phyloP scores from a whole-genome alignment of 1,140 invertebrate genomes.

The Macrobrachium nipponense region DNA sequence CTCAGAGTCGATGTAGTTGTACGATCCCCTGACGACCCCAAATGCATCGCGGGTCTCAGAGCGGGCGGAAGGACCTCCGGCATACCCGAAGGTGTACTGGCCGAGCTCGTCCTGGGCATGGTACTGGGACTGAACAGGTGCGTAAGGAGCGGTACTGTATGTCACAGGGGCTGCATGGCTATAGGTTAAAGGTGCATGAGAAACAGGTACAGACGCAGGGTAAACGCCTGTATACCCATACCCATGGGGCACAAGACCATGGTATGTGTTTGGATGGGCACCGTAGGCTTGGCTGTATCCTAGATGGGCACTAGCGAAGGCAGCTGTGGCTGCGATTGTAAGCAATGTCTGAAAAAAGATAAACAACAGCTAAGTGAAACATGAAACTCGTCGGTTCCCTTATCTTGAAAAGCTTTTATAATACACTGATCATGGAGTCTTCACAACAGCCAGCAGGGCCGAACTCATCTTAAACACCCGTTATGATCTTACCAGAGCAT shows the following conservation, averaged over 20 bases:
- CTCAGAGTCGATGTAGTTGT: constrained; percentile 68
- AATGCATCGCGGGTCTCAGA: constrained; percentile 48
- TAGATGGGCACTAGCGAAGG: constrained; percentile 16
- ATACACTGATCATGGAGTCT: no score
- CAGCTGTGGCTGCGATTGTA: constrained; percentile 17
- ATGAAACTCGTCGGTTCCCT: no score
- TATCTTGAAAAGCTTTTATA: no score
- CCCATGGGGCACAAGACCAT: background rate
- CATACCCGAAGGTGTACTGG: constrained; percentile 48
- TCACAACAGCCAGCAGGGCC: no score
- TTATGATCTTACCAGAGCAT: no score
- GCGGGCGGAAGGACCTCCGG: constrained; percentile 19
- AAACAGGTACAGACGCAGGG: background rate
- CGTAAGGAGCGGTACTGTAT: background rate
- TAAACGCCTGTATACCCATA: background rate
- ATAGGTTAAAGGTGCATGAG: background rate
- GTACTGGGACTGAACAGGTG: constrained; percentile 37
- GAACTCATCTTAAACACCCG: no score
- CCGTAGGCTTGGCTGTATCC: constrained; percentile 21
- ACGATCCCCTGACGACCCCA: constrained; percentile 62
- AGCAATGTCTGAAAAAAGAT: constrained; percentile 30
- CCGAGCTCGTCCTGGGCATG: constrained; percentile 49
- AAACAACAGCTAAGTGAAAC: no score
- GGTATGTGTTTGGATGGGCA: background rate
- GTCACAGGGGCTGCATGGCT: background rate